Conservation (phyloP, 2,797 vertebrate species). For the Mycteria americana region DNA sequence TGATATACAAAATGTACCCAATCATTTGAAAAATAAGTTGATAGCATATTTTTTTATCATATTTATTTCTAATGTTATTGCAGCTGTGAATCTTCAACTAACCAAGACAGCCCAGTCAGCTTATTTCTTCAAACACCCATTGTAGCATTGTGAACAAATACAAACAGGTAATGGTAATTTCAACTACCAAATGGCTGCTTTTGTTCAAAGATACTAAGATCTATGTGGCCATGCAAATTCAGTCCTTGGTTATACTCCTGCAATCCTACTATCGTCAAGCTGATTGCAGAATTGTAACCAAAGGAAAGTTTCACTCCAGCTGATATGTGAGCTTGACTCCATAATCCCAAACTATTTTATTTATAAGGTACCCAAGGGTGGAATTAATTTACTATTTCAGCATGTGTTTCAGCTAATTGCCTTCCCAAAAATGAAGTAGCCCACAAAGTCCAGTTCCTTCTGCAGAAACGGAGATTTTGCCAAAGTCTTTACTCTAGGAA, state of each 20-base stretch:
- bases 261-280: neutral
- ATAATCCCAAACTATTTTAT: neutral
- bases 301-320: neutral
- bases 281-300: neutral
- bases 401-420: neutral
- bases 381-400: neutral
- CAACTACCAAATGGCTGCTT: neutral
- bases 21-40: neutral
- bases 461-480: neutral
- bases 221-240: neutral
- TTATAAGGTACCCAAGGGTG: neutral
- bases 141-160: neutral
- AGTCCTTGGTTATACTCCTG: neutral
- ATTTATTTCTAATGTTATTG: conserved; percentile 2
- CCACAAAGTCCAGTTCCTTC: neutral
- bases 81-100: neutral
- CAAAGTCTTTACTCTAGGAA: neutral
- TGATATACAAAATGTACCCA: neutral
- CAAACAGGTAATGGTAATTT: neutral
- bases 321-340: neutral
- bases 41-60: neutral
- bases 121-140: neutral
- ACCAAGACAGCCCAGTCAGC: neutral
- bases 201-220: neutral
- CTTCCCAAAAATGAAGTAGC: neutral